Conservation (phyloP, 2,888 invertebrate species). For the Cepaea hortensis region DNA sequence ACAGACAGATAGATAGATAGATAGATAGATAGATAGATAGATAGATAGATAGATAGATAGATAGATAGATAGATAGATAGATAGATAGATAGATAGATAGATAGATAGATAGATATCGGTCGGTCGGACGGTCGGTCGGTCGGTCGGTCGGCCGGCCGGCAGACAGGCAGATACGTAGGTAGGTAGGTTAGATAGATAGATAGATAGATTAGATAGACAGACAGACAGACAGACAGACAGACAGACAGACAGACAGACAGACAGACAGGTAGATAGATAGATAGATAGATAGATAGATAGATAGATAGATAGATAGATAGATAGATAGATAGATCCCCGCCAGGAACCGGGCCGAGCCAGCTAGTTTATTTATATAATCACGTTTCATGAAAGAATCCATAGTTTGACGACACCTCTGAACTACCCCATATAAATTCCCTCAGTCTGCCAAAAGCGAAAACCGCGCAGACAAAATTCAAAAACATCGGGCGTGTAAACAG, state of each 20-base stretch:
- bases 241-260: neutral
- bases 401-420: too few relatives aligned
- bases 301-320: constrained; percentile 19
- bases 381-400: too few relatives aligned
- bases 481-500: too few relatives aligned
- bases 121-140: neutral
- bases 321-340: constrained; percentile 15
- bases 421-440: too few relatives aligned
- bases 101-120: neutral
- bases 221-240: neutral
- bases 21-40: neutral
- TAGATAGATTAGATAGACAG: constrained; percentile 3
- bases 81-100: neutral
- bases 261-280: constrained; percentile 11
- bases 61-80: neutral
- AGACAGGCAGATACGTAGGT: neutral
- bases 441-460: too few relatives aligned
- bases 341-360: too few relatives aligned
- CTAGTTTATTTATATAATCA: too few relatives aligned
- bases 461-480: too few relatives aligned
- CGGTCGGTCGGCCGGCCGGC: neutral
- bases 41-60: neutral
- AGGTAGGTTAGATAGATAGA: constrained; percentile 6
- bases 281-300: constrained; percentile 16
- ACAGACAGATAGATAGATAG: neutral